Percentiles rank a stretch among this genome's conserved stretches.
Evolutionary conservation across 2,888 invertebrate genomes (phyloP).

Genomic region (Nowickia ferox): DNA sequence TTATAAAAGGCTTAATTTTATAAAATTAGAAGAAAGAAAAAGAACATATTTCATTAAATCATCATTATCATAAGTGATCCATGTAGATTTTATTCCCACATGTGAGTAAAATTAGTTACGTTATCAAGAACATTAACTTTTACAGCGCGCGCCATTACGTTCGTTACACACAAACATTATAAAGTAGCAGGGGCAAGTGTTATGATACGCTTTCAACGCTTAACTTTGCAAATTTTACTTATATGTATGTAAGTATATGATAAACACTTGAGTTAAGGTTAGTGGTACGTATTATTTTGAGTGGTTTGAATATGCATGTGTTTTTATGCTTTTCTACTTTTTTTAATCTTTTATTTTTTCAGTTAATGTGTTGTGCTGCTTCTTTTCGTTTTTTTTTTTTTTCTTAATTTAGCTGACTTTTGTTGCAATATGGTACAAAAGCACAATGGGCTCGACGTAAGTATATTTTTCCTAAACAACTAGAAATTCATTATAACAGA

Average conservation of each 20-base stretch:
- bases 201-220: conserved; percentile 42
- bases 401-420: conserved; percentile 18
- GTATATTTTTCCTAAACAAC: too few species aligned
- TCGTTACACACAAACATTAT: background rate
- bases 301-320: background rate
- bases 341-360: background rate
- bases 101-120: conserved; percentile 44
- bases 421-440: background rate
- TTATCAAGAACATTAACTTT: conserved; percentile 4
- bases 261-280: background rate
- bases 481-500: too few species aligned
- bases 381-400: background rate
- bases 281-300: too few species aligned
- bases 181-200: background rate
- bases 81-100: conserved; percentile 47
- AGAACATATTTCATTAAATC: conserved; percentile 76
- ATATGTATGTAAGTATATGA: background rate
- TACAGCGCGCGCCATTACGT: background rate
- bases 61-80: conserved; percentile 76
- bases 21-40: conserved; percentile 73
- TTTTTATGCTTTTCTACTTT: background rate
- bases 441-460: too few species aligned
- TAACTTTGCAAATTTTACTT: conserved; percentile 47
- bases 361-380: conserved; percentile 4
- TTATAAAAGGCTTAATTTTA: conserved; percentile 48